Percentiles rank a stretch among this genome's conserved stretches.
phyloP scores from a whole-genome alignment of 2,113 vertebrate species.

The Syngnathus scovelli region DNA sequence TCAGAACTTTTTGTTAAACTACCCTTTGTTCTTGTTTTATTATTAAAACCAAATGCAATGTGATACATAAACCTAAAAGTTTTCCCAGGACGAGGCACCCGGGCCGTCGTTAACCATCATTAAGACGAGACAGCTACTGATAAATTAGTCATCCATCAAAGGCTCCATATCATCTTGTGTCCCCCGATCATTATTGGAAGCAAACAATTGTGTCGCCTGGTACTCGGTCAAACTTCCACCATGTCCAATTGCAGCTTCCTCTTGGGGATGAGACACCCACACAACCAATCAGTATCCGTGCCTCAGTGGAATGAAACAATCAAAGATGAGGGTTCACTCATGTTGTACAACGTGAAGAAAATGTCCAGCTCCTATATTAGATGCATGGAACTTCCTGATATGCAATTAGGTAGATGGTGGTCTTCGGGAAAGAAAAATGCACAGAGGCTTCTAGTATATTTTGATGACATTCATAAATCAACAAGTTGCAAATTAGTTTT shows the following conservation, averaged over 20 bases:
- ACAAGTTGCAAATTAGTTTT: neutral
- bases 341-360: neutral
- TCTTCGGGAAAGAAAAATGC: neutral
- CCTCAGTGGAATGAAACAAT: conserved; percentile 24
- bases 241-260: conserved; percentile 24
- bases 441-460: neutral
- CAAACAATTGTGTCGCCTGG: conserved; percentile 60
- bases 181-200: conserved; percentile 52
- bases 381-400: conserved; percentile 17
- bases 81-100: conserved; percentile 26
- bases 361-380: conserved; percentile 1
- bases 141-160: conserved; percentile 70
- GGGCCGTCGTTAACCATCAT: conserved; percentile 61
- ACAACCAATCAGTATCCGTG: conserved; percentile 33
- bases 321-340: conserved; percentile 4
- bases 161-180: conserved; percentile 55
- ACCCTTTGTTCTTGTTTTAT: conserved; percentile 34
- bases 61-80: conserved; percentile 12
- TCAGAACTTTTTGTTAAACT: conserved; percentile 33
- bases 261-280: conserved; percentile 34
- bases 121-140: conserved; percentile 63
- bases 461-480: neutral
- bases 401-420: neutral
- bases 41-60: conserved; percentile 19
- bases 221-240: conserved; percentile 34